phyloP scores from a whole-genome alignment of 2,888 invertebrate genomes.

The Campaea margaritaria region DNA sequence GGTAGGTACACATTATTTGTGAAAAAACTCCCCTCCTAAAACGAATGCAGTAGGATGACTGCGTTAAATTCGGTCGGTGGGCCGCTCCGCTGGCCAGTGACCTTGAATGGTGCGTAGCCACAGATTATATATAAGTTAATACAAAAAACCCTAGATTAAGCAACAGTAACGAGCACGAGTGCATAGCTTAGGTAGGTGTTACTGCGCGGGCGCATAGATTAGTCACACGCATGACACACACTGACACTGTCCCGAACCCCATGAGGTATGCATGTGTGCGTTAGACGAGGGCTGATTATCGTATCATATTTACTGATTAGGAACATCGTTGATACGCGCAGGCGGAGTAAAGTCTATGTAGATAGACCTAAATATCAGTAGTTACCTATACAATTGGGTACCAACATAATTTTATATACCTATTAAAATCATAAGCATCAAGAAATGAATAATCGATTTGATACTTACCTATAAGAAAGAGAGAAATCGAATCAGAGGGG shows the following conservation, averaged over 20 bases:
- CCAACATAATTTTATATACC: too few relatives aligned
- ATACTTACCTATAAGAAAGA: too few relatives aligned
- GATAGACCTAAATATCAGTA: slow-evolving; percentile 35
- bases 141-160: slow-evolving; percentile 14
- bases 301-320: slow-evolving; percentile 41
- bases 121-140: slow-evolving; percentile 10
- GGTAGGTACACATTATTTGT: not conserved
- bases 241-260: slow-evolving; percentile 43
- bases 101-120: slow-evolving; percentile 62
- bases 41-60: slow-evolving; percentile 57
- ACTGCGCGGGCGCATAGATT: slow-evolving; percentile 70
- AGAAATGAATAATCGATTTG: too few relatives aligned
- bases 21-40: slow-evolving; percentile 33
- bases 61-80: slow-evolving; percentile 70
- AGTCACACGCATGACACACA: slow-evolving; percentile 57
- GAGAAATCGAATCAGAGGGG: too few relatives aligned
- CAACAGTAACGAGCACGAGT: slow-evolving; percentile 11
- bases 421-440: too few relatives aligned
- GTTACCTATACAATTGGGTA: not conserved
- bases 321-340: slow-evolving; percentile 29
- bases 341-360: slow-evolving; percentile 21
- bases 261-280: slow-evolving; percentile 46
- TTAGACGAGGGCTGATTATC: slow-evolving; percentile 48
- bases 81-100: slow-evolving; percentile 76
- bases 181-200: slow-evolving; percentile 59